phyloP scores from a whole-genome alignment of 2,888 invertebrate genomes.

The Pyrocoelia pectoralis region DNA sequence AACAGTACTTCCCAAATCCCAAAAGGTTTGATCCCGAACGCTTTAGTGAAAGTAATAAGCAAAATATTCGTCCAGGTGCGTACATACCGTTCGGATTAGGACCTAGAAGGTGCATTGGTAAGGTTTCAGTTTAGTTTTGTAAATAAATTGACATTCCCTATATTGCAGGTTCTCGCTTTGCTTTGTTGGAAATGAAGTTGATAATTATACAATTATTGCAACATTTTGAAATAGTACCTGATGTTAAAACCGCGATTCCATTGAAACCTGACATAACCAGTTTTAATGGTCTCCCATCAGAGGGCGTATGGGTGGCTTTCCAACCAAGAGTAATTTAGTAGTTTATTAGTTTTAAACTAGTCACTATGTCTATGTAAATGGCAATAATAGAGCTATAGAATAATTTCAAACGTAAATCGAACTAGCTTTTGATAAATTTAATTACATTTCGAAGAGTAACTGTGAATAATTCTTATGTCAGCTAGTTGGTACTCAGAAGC shows the following conservation, averaged over 20 bases:
- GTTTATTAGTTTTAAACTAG: too few species aligned
- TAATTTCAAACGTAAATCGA: too few species aligned
- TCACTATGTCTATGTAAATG: too few species aligned
- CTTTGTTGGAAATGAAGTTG: constrained; percentile 8
- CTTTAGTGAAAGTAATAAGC: constrained; percentile 40
- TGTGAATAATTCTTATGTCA: too few species aligned
- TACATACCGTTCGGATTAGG: constrained; percentile 42
- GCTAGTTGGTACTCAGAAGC: too few species aligned
- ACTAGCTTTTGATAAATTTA: too few species aligned
- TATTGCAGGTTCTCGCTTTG: neutral
- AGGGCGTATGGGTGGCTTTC: neutral
- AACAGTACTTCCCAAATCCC: neutral
- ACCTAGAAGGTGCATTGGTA: constrained; percentile 42
- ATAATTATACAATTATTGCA: neutral
- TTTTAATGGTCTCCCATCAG: neutral
- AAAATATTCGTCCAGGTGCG: constrained; percentile 23
- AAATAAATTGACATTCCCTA: too few species aligned
- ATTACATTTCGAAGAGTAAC: too few species aligned
- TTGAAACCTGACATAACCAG: neutral
- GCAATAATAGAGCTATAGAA: too few species aligned
- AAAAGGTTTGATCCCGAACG: neutral
- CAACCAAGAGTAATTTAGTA: too few species aligned
- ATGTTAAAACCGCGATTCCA: neutral
- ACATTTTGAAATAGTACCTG: constrained; percentile 6
- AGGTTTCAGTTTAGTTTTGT: neutral